Conservation (phyloP, 2,888 invertebrate species). For the Clunio marinus region DNA sequence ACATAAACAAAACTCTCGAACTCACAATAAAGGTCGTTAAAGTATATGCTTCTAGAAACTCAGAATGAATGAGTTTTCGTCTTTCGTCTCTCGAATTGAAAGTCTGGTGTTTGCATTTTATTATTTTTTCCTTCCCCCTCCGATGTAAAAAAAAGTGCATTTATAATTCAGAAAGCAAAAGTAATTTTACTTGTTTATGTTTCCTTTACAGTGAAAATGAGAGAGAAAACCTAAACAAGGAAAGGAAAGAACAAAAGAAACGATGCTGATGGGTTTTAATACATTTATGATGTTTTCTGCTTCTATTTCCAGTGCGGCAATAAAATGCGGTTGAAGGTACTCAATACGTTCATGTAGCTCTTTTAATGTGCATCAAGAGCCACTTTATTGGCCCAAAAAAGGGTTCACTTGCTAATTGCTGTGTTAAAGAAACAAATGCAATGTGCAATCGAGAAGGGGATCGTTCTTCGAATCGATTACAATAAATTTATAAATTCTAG, state of each 20-base stretch:
- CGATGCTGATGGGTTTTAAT: slow-evolving; percentile 9
- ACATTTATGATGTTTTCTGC: slow-evolving; percentile 30
- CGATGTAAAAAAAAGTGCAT: slow-evolving; percentile 12
- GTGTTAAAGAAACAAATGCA: too few species aligned
- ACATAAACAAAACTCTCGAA: slow-evolving; percentile 11
- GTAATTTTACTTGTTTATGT: slow-evolving; percentile 33
- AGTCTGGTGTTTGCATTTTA: neutral
- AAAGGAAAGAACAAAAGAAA: slow-evolving; percentile 30
- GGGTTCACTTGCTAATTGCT: neutral
- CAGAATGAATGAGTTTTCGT: neutral
- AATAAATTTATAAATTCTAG: too few species aligned
- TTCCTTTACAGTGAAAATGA: neutral
- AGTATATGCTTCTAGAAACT: slow-evolving; percentile 13
- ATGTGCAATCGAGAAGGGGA: too few species aligned
- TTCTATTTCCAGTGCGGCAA: neutral
- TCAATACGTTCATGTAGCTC: neutral
- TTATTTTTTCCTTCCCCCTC: neutral
- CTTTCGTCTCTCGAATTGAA: neutral
- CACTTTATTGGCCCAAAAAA: neutral
- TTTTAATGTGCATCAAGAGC: neutral
- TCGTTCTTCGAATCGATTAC: too few species aligned
- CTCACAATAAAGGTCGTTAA: slow-evolving; percentile 28
- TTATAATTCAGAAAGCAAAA: slow-evolving; percentile 30
- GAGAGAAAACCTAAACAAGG: neutral
- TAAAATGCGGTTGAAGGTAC: slow-evolving; percentile 32